Conservation (phyloP, 1,140 invertebrate species). For the Vollenhovia emeryi region DNA sequence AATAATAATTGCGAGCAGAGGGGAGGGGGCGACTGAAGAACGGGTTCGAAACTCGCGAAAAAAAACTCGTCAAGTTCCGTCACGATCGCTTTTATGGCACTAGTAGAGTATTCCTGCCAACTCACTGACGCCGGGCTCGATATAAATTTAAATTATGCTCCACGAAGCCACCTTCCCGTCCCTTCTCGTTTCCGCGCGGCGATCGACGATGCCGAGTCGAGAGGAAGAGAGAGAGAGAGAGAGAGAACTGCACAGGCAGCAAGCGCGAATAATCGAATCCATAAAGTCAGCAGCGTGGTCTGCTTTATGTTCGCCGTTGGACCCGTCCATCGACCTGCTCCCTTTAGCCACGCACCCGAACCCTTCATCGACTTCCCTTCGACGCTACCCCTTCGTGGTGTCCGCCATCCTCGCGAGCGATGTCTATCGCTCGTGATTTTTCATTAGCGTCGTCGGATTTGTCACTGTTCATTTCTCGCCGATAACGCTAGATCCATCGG, state of each 20-base stretch:
- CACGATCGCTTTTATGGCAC: slow-evolving; percentile 54
- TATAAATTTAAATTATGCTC: slow-evolving; percentile 72
- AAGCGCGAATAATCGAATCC: slow-evolving; percentile 71
- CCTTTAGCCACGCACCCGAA: not conserved
- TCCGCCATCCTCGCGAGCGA: not conserved
- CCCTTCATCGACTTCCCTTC: not conserved
- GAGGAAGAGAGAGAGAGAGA: slow-evolving; percentile 43
- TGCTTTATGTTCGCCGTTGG: slow-evolving; percentile 60
- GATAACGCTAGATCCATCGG: slow-evolving; percentile 14
- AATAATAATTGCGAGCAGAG: slow-evolving; percentile 41
- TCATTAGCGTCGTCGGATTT: slow-evolving; percentile 51
- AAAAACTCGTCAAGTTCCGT: slow-evolving; percentile 49
- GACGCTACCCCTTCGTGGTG: not conserved
- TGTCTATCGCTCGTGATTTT: slow-evolving; percentile 56
- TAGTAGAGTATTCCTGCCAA: slow-evolving; percentile 35
- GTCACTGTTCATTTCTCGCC: slow-evolving; percentile 45
- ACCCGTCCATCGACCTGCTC: slow-evolving; percentile 19
- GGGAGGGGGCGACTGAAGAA: not conserved
- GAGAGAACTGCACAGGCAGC: slow-evolving; percentile 69
- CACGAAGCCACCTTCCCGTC: not conserved
- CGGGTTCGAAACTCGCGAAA: not conserved
- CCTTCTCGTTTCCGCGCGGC: not conserved
- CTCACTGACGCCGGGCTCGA: slow-evolving; percentile 24
- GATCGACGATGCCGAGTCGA: slow-evolving; percentile 38
- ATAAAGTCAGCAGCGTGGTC: slow-evolving; percentile 69